These are phyloP conservation scores for Apamea sordens DNA, from an alignment of 2,888 invertebrate genomes.

Conservation along the genomic window DNA sequence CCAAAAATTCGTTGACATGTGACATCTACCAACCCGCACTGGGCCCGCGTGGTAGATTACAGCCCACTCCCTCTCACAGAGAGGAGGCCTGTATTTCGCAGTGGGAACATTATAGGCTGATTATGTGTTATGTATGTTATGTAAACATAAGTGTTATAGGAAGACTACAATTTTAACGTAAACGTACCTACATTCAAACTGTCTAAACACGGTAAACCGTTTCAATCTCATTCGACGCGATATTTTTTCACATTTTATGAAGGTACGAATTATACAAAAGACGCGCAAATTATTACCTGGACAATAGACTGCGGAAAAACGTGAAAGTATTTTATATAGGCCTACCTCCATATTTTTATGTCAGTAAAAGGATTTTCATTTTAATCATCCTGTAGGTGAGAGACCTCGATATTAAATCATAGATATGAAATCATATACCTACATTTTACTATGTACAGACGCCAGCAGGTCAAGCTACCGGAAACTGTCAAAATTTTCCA, in stretches of 20 bases:
- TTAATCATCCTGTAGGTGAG: background rate
- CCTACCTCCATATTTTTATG: background rate
- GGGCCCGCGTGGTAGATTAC: no score
- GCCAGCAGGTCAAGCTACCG: no score
- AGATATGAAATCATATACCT: background rate
- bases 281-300: constrained; percentile 26
- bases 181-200: background rate
- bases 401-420: constrained; percentile 10
- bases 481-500: no score
- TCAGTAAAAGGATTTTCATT: constrained; percentile 10
- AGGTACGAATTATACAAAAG: constrained; percentile 11
- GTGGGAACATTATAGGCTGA: no score
- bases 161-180: background rate
- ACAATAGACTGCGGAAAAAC: constrained; percentile 12
- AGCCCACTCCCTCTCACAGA: no score
- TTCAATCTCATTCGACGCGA: background rate
- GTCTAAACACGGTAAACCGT: background rate
- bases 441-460: background rate
- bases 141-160: no score
- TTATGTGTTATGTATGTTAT: no score
- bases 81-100: no score
- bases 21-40: no score
- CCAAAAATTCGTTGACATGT: no score
- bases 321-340: constrained; percentile 16
- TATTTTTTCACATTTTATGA: constrained; percentile 8